Evolutionary conservation across 2,888 invertebrate species (phyloP), one percentile per base, ranked within the genome.

Genomic region (Dichetophora obliterata): DNA sequence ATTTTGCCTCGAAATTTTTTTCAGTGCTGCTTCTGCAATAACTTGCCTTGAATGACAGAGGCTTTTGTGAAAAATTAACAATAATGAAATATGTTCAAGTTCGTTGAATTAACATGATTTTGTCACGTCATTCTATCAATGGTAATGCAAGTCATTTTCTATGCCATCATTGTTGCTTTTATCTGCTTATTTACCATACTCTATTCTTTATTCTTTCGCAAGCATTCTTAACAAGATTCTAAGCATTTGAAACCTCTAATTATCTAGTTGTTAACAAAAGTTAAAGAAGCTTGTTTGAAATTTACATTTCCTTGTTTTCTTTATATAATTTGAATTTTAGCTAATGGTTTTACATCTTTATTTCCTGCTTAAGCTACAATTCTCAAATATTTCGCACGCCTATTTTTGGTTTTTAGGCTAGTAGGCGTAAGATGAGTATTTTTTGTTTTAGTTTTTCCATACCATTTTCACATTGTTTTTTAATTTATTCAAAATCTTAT

Each of bases 61-160:
- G 5, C 6, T 54, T 22, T 22, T 19, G 22, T 22, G 59, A 19
- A 65, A 65, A 65, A 2, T 27, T 19, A 16, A 34, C 16, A 37
- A 34, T 27, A 27, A n/a, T n/a, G n/a, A 68, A 48, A 37, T n/a
- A 22, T 76, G 76, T 86, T 86, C 85, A 85, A 82, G 80, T 80
- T 84, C 83, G 86, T 86, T 85, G 86, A 80, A 76, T 82, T 81
- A 84, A 86, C 85, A 86, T 85, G 86, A 86, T 85, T 86, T 85
- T 81, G 78, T 80, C 82, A 81, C 82, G 83, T 82, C 82, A 82
- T 83, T 75, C 74, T 73, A 66, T 76, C 77, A 80, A 69, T 74
- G 76, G 70, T 70, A 70, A 66, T 85, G 84, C 48, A 43, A 43
- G 8, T 65, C 48, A 68, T 68, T 68, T 68, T 50, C 48, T 50